phyloP scores from a whole-genome alignment of 1,140 invertebrate genomes.

The Papilio machaon region DNA sequence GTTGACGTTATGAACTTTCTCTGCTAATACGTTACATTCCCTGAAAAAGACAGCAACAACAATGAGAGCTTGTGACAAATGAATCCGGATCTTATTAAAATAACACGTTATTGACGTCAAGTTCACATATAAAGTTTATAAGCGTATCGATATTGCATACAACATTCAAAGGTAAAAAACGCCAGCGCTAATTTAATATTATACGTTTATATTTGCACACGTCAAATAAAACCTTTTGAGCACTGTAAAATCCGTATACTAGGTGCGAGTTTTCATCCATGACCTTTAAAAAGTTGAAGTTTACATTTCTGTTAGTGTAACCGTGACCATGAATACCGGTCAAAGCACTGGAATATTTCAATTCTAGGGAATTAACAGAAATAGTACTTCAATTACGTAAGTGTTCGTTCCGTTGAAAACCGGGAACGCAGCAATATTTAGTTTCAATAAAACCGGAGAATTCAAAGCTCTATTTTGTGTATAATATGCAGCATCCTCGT shows the following conservation, averaged over 20 bases:
- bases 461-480: constrained; percentile 19
- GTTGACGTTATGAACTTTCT: background rate
- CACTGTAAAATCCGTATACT: background rate
- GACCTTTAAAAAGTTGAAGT: constrained; percentile 15
- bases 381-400: constrained; percentile 14
- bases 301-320: constrained; percentile 27
- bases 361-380: constrained; percentile 23
- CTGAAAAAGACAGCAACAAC: constrained; percentile 5
- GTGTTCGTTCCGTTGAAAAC: constrained; percentile 1
- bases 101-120: background rate
- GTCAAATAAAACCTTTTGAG: background rate
- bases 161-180: background rate
- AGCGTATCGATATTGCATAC: background rate
- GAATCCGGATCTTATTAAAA: background rate
- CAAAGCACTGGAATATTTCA: constrained; percentile 6
- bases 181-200: background rate
- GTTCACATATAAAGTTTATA: background rate
- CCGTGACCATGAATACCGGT: constrained; percentile 14
- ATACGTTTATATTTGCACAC: background rate
- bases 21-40: background rate
- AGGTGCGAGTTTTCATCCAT: constrained; percentile 18
- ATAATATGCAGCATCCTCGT: background rate
- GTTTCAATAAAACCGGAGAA: background rate
- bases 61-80: constrained; percentile 4
- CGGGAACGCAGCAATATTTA: constrained; percentile 18